These are phyloP conservation scores for Boloria euphrosyne DNA, from an alignment of 2,888 invertebrate genomes.

Conservation along the genomic window DNA sequence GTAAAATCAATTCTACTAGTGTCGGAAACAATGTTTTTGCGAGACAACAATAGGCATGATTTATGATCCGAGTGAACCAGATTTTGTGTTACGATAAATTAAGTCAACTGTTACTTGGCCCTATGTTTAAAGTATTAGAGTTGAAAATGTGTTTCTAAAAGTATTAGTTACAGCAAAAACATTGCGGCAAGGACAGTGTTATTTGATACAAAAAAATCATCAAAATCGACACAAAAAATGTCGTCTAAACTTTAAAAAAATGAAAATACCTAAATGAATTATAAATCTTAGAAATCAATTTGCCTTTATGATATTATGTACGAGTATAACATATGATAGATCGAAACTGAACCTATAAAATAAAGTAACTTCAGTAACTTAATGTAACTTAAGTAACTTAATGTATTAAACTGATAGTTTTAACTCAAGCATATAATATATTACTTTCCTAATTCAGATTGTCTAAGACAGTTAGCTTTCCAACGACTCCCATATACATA, in stretches of 20 bases:
- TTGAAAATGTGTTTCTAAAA: constrained; percentile 7
- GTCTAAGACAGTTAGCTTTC: constrained; percentile 44
- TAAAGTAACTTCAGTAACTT: too few species aligned
- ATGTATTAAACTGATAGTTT: constrained; percentile 3
- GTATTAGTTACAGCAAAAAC: constrained; percentile 9
- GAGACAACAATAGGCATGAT: constrained; percentile 28
- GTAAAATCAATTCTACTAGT: constrained; percentile 29
- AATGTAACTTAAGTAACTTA: too few species aligned
- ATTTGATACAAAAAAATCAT: not conserved
- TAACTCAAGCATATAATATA: constrained; percentile 3
- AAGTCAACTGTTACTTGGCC: constrained; percentile 12
- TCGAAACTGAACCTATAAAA: not conserved
- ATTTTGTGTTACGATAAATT: constrained; percentile 25
- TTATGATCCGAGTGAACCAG: constrained; percentile 29
- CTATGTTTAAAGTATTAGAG: constrained; percentile 10
- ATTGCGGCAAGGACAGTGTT: constrained; percentile 9
- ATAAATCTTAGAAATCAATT: too few species aligned
- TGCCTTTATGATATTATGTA: not conserved
- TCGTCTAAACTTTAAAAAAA: too few species aligned
- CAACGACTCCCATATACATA: constrained; percentile 42
- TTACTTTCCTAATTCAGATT: constrained; percentile 11
- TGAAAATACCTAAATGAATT: too few species aligned
- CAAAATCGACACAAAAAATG: too few species aligned
- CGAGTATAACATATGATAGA: not conserved
- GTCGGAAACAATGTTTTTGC: constrained; percentile 35